A percentile compares a stretch with the other conserved stretches of the same genome.
Evolutionary conservation across 2,888 invertebrate genomes (phyloP).

Genomic region (Eurytoma adleriae): DNA sequence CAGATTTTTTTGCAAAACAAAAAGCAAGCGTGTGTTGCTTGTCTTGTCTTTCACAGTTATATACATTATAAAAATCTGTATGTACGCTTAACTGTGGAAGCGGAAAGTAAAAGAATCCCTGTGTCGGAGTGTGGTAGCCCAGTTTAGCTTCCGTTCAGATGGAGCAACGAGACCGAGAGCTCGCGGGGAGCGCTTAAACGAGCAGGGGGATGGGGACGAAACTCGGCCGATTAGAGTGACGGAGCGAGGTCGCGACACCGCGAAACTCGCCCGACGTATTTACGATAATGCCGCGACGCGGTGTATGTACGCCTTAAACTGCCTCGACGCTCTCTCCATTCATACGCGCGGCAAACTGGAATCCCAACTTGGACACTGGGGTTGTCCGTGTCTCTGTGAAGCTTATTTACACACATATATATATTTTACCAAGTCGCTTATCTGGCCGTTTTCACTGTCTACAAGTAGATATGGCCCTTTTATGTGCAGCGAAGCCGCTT

Average conservation of each 20-base stretch:
- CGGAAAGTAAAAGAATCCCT: slow-evolving; percentile 18
- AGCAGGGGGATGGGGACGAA: neutral
- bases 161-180: no score
- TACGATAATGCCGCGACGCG: slow-evolving; percentile 15
- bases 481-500: slow-evolving; percentile 45
- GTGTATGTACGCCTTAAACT: neutral
- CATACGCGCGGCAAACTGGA: slow-evolving; percentile 36
- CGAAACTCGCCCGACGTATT: slow-evolving; percentile 28
- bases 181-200: no score
- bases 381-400: slow-evolving; percentile 36
- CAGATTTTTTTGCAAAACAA: slow-evolving; percentile 23
- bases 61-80: neutral
- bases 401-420: slow-evolving; percentile 24
- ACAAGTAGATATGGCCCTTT: slow-evolving; percentile 37
- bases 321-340: neutral
- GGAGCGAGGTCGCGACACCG: neutral
- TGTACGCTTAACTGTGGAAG: no score
- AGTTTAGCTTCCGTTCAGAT: slow-evolving; percentile 7
- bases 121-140: slow-evolving; percentile 41
- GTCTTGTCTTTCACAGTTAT: slow-evolving; percentile 15
- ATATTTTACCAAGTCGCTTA: slow-evolving; percentile 30
- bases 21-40: slow-evolving; percentile 31
- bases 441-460: slow-evolving; percentile 35
- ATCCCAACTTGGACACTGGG: slow-evolving; percentile 49
- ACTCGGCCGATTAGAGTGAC: slow-evolving; percentile 7